These are phyloP conservation scores for Himalopsyche anomala DNA, from an alignment of 2,888 invertebrate genomes.

Conservation along the genomic window DNA sequence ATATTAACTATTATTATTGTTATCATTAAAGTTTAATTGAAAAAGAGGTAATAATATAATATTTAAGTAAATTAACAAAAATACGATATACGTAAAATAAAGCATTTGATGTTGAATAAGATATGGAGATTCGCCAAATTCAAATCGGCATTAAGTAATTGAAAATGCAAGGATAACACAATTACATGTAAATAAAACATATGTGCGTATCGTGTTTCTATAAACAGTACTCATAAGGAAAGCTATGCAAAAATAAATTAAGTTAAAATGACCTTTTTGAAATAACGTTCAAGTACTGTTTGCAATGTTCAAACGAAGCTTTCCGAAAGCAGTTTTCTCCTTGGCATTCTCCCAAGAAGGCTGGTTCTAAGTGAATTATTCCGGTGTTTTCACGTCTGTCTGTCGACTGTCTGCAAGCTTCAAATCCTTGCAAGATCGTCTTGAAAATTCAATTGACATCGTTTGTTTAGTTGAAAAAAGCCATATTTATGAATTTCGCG, in stretches of 20 bases:
- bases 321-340: not conserved
- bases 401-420: slow-evolving; percentile 41
- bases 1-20: too few species aligned
- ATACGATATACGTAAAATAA: too few species aligned
- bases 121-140: too few species aligned
- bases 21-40: too few species aligned
- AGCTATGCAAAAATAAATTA: not conserved
- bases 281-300: not conserved
- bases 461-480: not conserved
- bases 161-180: too few species aligned
- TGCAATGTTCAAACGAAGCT: not conserved
- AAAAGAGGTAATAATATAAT: too few species aligned
- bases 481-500: too few species aligned
- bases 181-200: too few species aligned
- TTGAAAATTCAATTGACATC: slow-evolving; percentile 14
- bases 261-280: not conserved
- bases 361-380: slow-evolving; percentile 41
- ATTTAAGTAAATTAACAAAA: too few species aligned
- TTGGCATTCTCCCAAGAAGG: slow-evolving; percentile 19
- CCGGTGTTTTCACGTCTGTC: slow-evolving; percentile 41
- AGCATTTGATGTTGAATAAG: too few species aligned
- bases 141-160: too few species aligned
- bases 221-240: not conserved
- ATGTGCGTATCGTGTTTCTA: too few species aligned
- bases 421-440: slow-evolving; percentile 13